Percentiles rank a stretch among this genome's conserved stretches.
These are phyloP conservation scores for Epinotia demarniana DNA, from an alignment of 2,888 invertebrate genomes.

Conservation along the genomic window DNA sequence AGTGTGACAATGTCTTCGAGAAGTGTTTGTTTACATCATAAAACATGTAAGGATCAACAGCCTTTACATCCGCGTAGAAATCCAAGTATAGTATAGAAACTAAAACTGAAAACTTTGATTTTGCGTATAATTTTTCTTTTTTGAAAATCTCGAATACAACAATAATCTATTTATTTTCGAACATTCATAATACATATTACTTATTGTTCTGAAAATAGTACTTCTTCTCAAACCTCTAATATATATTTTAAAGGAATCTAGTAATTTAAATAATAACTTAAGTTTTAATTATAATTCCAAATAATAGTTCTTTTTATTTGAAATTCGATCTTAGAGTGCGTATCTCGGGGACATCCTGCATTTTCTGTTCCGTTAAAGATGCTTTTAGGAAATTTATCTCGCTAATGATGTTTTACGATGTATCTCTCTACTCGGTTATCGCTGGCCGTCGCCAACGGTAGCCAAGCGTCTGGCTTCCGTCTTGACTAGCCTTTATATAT, in stretches of 20 bases:
- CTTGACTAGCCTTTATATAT: constrained; percentile 22
- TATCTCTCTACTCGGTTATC: constrained; percentile 42
- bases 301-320: constrained; percentile 15
- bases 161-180: no score
- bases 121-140: no score
- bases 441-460: constrained; percentile 40
- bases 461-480: constrained; percentile 44
- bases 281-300: background rate
- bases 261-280: background rate
- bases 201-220: background rate
- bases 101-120: no score
- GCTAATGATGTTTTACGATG: constrained; percentile 45
- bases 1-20: no score
- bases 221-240: background rate
- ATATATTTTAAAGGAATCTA: background rate
- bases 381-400: constrained; percentile 43
- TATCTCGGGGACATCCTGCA: constrained; percentile 41
- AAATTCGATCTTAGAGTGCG: constrained; percentile 33
- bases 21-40: no score
- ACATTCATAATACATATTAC: no score
- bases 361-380: constrained; percentile 39
- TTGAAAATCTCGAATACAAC: no score
- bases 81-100: no score
- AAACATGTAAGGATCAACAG: no score
- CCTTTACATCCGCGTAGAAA: no score